Evolutionary conservation across 2,888 invertebrate species (phyloP).

Genomic region (Leptinotarsa peninsularis): DNA sequence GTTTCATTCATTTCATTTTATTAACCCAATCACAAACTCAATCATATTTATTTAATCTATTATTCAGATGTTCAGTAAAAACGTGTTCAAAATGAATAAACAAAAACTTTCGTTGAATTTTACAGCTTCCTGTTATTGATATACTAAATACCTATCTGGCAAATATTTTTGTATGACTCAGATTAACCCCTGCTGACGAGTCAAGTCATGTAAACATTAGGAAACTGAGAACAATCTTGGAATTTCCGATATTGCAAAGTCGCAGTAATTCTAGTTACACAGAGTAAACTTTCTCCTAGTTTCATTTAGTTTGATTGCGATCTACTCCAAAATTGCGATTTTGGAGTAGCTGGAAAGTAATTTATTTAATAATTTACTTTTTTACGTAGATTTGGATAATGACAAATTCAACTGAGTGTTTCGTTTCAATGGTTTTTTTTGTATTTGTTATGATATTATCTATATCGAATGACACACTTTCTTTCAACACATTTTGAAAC

Average conservation of each 20-base stretch:
- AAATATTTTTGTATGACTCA: not conserved
- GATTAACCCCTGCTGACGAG: not conserved
- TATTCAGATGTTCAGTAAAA: not conserved
- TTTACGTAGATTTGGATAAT: too few relatives aligned
- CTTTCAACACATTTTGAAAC: too few relatives aligned
- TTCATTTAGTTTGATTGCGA: not conserved
- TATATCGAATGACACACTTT: too few relatives aligned
- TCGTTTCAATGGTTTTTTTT: too few relatives aligned
- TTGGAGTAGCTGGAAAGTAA: too few relatives aligned
- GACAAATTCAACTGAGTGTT: too few relatives aligned
- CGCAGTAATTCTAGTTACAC: not conserved
- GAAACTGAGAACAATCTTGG: not conserved
- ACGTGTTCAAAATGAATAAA: not conserved
- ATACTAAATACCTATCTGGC: not conserved
- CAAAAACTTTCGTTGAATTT: not conserved
- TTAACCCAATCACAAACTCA: too few relatives aligned
- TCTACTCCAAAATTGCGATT: not conserved
- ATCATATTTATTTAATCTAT: too few relatives aligned
- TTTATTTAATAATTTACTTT: too few relatives aligned
- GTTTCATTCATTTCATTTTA: too few relatives aligned
- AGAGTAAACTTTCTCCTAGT: not conserved
- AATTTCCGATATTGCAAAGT: not conserved
- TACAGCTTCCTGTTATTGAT: constrained; percentile 6
- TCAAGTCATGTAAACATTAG: not conserved
- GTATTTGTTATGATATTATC: too few relatives aligned